These are phyloP conservation scores for Entomobrya multifasciata DNA, from an alignment of 2,888 invertebrate species.

Conservation along the genomic window DNA sequence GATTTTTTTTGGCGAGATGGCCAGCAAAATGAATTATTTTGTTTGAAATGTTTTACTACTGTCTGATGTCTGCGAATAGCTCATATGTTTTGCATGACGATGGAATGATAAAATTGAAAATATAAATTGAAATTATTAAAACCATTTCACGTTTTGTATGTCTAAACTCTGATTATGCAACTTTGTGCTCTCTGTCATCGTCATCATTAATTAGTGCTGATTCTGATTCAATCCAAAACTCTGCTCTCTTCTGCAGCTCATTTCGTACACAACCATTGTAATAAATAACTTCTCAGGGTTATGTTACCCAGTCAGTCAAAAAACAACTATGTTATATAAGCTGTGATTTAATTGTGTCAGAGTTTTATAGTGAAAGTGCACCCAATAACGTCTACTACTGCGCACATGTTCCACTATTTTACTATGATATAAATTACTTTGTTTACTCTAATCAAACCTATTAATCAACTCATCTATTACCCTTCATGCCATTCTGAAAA, in stretches of 20 bases:
- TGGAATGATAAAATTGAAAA: background rate
- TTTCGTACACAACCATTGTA: background rate
- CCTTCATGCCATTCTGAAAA: background rate
- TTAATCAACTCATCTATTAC: background rate
- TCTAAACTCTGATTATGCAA: conserved; percentile 9
- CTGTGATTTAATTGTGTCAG: too few relatives aligned
- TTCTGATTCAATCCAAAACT: conserved; percentile 7
- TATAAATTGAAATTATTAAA: background rate
- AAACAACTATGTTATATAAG: background rate
- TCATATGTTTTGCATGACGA: conserved; percentile 7
- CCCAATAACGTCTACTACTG: too few relatives aligned
- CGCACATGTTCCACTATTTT: background rate
- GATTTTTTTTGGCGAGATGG: background rate
- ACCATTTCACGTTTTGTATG: too few relatives aligned
- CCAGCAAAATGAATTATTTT: conserved; percentile 14
- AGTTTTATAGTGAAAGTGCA: too few relatives aligned
- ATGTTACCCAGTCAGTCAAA: too few relatives aligned
- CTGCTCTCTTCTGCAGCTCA: too few relatives aligned
- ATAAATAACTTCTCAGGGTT: conserved; percentile 24
- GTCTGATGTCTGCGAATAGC: background rate
- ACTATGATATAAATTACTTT: conserved; percentile 26
- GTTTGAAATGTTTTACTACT: background rate
- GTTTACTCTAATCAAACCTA: conserved; percentile 24
- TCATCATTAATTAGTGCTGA: conserved; percentile 45
- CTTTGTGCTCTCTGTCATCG: conserved; percentile 40